These are phyloP conservation scores for Xestia sexstrigata DNA, from an alignment of 2,888 invertebrate species.

Conservation along the genomic window DNA sequence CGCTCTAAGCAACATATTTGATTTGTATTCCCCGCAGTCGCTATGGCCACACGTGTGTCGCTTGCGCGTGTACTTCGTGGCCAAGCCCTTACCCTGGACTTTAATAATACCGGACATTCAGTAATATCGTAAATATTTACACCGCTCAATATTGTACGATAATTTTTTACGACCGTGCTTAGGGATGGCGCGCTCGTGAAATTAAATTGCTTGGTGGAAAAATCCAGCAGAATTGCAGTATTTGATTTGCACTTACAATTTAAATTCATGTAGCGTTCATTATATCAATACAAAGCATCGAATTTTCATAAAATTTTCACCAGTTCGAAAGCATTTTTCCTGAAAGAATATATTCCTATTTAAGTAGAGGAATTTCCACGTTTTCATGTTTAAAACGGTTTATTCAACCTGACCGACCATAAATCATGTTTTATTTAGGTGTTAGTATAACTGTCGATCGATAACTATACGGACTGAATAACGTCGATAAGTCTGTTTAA, in stretches of 20 bases:
- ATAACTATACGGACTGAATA: background rate
- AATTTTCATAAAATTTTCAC: background rate
- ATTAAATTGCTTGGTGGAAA: background rate
- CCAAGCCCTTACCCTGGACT: background rate
- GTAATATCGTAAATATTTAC: constrained; percentile 81
- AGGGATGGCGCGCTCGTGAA: constrained; percentile 63
- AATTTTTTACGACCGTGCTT: constrained; percentile 73
- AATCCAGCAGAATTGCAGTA: background rate
- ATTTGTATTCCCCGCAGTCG: background rate
- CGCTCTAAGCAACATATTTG: no score
- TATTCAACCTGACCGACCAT: no score
- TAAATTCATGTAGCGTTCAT: background rate
- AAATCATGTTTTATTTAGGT: background rate
- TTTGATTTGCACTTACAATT: background rate
- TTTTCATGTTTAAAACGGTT: background rate
- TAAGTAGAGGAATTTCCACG: background rate
- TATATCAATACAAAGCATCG: background rate
- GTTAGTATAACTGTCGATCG: background rate
- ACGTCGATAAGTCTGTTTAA: background rate
- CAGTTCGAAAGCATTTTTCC: background rate
- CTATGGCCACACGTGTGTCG: background rate
- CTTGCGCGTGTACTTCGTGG: background rate
- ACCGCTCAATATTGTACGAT: constrained; percentile 75
- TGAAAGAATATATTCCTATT: background rate
- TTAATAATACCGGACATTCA: constrained; percentile 78